Base-by-base conservation (phyloP, 2,113 vertebrate species). In the Marcusenius ussheri region DNA sequence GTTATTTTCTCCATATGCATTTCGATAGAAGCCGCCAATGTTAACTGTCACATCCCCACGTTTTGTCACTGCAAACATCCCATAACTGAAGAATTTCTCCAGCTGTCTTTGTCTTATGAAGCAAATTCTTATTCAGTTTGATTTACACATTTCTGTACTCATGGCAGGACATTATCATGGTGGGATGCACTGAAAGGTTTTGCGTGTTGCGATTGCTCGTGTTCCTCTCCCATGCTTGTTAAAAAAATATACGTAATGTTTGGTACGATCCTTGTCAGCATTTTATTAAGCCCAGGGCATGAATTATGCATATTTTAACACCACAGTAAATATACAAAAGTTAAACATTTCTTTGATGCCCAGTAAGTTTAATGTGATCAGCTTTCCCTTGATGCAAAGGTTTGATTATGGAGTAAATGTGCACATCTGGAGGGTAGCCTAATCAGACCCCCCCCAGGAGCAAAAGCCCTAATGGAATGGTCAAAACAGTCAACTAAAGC, bases 291-390 rank as follows among this genome's bases (percentile, higher is more conserved):
- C 11, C 50, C 31, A 53, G 8, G 15, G 50, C 15, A 50, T 87
- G 49, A 53, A 45, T 88, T 88, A 39, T 88, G 51, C 56, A 88
- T 46, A 66, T 62, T 88, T 88, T 46, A 88, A 88, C 53, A 58
- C 17, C n/a, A 62, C 2, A 35, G n/a, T 87, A 51, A 53, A 51
- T 35, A 31, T 35, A 11, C 27, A 35, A 35, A 56, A 87, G 85
- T 87, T 7, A 87, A 87, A 87, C 49, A 51, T 87, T 87, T 51
- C 85, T 50, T 87, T 87, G 9, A 77, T 4, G 15, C 31, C 70
- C 15, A 39, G 31, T 39, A 84, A 84, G 83, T 84, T 27, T 46
- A 11, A 46, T 19, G 83, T 13, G 83, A 84, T 49, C 83, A 47
- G 45, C 46, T 47, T 49, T 49, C 83, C 46, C 19, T 46, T 46